Evolutionary conservation across 2,113 vertebrate genomes (phyloP).

Genomic region (Menura novaehollandiae): DNA sequence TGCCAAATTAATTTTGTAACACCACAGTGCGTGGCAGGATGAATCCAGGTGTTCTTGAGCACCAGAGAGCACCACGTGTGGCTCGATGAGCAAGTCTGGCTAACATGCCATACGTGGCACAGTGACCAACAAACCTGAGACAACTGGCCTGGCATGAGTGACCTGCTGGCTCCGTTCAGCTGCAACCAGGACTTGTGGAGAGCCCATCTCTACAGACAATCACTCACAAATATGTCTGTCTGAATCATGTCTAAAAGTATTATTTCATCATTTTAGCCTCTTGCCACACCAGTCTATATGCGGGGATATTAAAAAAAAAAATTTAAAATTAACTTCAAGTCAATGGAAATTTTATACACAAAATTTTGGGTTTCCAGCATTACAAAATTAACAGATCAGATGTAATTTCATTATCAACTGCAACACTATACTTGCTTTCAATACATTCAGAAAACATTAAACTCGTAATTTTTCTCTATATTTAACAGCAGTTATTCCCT

Average conservation of each 20-base stretch:
- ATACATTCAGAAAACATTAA: background rate
- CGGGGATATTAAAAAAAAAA: background rate
- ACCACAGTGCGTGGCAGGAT: background rate
- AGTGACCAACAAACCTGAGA: background rate
- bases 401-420: background rate
- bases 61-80: background rate
- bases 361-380: background rate
- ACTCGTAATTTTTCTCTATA: background rate
- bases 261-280: background rate
- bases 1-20: background rate
- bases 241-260: background rate
- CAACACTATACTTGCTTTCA: background rate
- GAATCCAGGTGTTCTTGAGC: background rate
- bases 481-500: background rate
- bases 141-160: background rate
- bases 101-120: accelerated
- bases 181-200: background rate
- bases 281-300: background rate
- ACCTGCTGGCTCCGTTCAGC: background rate
- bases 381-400: background rate
- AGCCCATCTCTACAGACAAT: background rate
- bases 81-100: background rate
- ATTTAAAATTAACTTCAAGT: background rate
- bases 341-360: background rate
- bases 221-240: background rate